Base-by-base conservation (phyloP, 2,888 invertebrate genomes). In the Myathropa florea region DNA sequence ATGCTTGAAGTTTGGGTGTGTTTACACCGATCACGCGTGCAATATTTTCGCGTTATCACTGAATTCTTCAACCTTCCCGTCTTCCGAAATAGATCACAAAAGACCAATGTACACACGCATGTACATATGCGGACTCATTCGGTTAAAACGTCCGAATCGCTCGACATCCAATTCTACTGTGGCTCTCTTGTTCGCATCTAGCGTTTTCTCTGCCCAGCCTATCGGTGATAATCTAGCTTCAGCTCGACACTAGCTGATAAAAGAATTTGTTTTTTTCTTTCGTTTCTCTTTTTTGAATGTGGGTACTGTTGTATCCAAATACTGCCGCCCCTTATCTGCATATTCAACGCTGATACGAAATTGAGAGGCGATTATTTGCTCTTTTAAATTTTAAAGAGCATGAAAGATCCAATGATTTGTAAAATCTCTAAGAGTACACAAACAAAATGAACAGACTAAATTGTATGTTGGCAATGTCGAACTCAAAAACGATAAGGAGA, bases 161-260 rank as follows among this genome's bases (percentile, higher is more conserved):
- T 77, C 10, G 68, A 67, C 64, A 61, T 72, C 63, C 71, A 77
- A 61, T 59, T 72, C 68, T 68, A 72, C 68, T 85, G 67, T 85
- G 85, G 64, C 4, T 72, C 61, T 68, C 71, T 61, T 39, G 55
- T 57, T 46, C 10, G 33, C 30, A 61, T 61, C 61, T 14, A 68
- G 30, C 28, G 36, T 73, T 70, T 73, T 82, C 77, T 73, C 53
- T 53, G 57, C 57, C 30, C 64, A 10, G 21, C 70, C 60, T 71
- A 76, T 81, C 75, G 53, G 28, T 68, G 76, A 81, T 85, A 77
- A 85, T 80, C 18, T 65, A 59, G 63, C 61, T 57, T 24, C 59
- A 72, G 46, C 18, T 55, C 55, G 61, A 24, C 33, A 23, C 61
- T 14, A 24, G 65, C 55, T 72, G 79, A 79, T 79, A 72, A 72